Evolutionary conservation across 2,113 vertebrate genomes (phyloP), one percentile per base, ranked within the genome.

Genomic region (crab-eating macaque (Macaca fascicularis)): DNA sequence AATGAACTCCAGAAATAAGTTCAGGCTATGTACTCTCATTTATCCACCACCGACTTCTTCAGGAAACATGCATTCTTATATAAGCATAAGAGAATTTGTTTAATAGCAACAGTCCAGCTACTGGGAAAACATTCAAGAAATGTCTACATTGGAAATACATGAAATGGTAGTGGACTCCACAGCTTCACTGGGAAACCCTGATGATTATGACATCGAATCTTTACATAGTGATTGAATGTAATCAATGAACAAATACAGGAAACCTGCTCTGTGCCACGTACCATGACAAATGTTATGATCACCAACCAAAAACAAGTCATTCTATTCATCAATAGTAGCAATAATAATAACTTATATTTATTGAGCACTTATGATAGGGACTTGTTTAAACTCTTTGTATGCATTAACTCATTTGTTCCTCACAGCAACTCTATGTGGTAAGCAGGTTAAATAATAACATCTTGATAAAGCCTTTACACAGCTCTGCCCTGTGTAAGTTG

Each of bases 41-140:
- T 82, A 89, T 74, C 48, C 19, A 83, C 95, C 74, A 48, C 40
- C 32, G 59, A 16, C 11, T 48, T 90, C 50, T 96, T 94, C 43
- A 70, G 27, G 79, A 81, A 72, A 75, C 43, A n/a, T 4, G 30
- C 13, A 6, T 45, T 9, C 38, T 93, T 72, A 64, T 16, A 80
- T 27, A 38, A 45, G 14, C 25, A 75, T 45, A 22, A 83, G 25
- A 83, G 8, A 32, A 1, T 89, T 22, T 90, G 50, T 83, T 90
- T 79, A 96, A 90, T 40, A 96, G 75, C 13, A 70, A 35, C 16
- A 95, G 27, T 35, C 38, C 38, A 43, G 89, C 40, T 74, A 82
- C 78, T 83, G 40, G 83, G 70, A 96, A 70, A 67, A 85, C 16
- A 32, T 48, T 89, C 57, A 94, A 88, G 70, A 90, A 91, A 72